These are phyloP conservation scores for Hydrotaea diabolus DNA, from an alignment of 2,888 invertebrate genomes.

Conservation along the genomic window DNA sequence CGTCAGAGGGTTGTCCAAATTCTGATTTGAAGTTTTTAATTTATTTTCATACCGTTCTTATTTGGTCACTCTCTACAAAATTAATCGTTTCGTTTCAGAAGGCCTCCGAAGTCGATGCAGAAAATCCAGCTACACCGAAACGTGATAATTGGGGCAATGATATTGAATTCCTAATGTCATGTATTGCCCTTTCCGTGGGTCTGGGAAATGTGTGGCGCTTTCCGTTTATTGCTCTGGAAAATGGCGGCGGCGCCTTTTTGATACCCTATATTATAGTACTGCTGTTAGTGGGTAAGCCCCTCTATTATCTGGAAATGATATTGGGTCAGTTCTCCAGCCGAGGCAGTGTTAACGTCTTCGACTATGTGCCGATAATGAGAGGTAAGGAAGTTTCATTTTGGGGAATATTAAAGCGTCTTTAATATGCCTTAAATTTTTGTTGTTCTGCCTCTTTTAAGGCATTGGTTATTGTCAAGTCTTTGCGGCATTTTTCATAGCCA, in stretches of 20 bases:
- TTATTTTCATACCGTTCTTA: no score
- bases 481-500: slow-evolving; percentile 83
- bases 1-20: no score
- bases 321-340: slow-evolving; percentile 88
- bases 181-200: slow-evolving; percentile 83
- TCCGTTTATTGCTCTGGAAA: slow-evolving; percentile 85
- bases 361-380: slow-evolving; percentile 85
- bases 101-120: background rate
- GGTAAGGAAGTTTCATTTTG: no score
- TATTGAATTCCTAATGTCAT: slow-evolving; percentile 85
- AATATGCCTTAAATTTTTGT: no score
- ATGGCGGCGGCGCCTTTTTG: slow-evolving; percentile 86
- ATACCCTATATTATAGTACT: slow-evolving; percentile 85
- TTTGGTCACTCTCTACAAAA: no score
- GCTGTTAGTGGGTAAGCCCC: slow-evolving; percentile 84
- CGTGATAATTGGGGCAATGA: slow-evolving; percentile 83
- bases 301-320: slow-evolving; percentile 87
- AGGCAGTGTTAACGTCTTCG: slow-evolving; percentile 85
- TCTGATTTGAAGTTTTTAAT: no score
- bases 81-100: slow-evolving; percentile 39
- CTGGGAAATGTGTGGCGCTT: slow-evolving; percentile 86
- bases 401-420: no score
- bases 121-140: background rate
- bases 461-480: slow-evolving; percentile 83
- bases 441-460: slow-evolving; percentile 76